Conservation (phyloP, 2,888 invertebrate genomes). For the Amitus sp. region DNA sequence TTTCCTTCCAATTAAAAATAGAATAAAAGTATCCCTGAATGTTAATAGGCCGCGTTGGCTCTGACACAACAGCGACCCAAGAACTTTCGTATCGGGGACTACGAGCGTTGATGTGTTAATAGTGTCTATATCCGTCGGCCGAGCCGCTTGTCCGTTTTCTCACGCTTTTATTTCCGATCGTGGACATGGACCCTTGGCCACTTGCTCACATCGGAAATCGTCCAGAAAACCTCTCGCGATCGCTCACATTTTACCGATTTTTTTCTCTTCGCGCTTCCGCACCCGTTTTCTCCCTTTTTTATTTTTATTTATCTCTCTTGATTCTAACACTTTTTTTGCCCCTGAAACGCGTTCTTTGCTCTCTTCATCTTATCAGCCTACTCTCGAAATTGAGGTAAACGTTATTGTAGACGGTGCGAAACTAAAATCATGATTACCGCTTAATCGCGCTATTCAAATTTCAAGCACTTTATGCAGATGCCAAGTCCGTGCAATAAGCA, state of each 20-base stretch:
- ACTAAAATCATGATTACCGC: no score
- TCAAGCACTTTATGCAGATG: background rate
- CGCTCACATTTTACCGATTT: constrained; percentile 1
- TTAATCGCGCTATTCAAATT: no score
- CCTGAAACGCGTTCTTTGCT: background rate
- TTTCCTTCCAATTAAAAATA: background rate
- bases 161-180: constrained; percentile 51
- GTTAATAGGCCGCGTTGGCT: constrained; percentile 17
- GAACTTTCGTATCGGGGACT: constrained; percentile 53
- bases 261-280: background rate
- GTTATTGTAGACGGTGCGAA: background rate
- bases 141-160: constrained; percentile 41
- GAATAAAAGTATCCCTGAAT: constrained; percentile 12
- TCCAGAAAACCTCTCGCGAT: background rate
- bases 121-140: constrained; percentile 62
- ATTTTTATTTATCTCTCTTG: background rate
- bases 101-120: constrained; percentile 59
- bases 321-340: constrained; percentile 9
- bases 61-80: constrained; percentile 39
- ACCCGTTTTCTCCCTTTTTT: background rate
- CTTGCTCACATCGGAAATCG: background rate
- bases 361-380: background rate
- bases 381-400: background rate
- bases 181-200: constrained; percentile 7
- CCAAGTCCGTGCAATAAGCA: background rate